phyloP scores from a whole-genome alignment of 1,140 invertebrate genomes.

The Drosophila navojoa region DNA sequence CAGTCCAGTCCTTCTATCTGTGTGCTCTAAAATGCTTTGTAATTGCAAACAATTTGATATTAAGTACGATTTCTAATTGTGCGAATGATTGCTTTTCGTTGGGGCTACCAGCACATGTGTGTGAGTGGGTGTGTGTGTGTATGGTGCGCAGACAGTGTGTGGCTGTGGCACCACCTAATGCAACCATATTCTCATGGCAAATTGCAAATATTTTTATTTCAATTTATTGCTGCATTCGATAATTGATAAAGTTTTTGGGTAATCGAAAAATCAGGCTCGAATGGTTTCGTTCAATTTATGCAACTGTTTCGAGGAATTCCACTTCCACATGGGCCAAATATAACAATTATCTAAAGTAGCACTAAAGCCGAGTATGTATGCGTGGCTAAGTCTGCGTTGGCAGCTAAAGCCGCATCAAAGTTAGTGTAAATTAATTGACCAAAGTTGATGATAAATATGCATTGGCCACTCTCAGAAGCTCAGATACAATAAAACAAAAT shows the following conservation, averaged over 20 bases:
- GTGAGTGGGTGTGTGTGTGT: not conserved
- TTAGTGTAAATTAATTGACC: constrained; percentile 61
- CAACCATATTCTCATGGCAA: constrained; percentile 5
- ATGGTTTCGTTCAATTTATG: not conserved
- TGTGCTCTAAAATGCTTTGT: constrained; percentile 68
- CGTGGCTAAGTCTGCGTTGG: constrained; percentile 1
- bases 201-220: constrained; percentile 13
- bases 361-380: not conserved
- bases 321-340: not conserved
- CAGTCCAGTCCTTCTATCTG: constrained; percentile 26
- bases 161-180: constrained; percentile 10
- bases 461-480: constrained; percentile 35
- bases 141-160: constrained; percentile 1
- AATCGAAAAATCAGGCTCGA: constrained; percentile 6
- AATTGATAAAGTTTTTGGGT: constrained; percentile 17
- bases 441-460: constrained; percentile 67
- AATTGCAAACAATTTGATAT: constrained; percentile 79
- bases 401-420: constrained; percentile 20
- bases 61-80: constrained; percentile 79
- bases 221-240: constrained; percentile 15
- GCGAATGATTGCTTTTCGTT: constrained; percentile 75
- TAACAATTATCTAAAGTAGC: constrained; percentile 3
- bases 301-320: not conserved
- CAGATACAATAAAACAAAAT: constrained; percentile 61
- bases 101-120: constrained; percentile 15